A percentile compares a stretch with the other conserved stretches of the same genome.
phyloP scores from a whole-genome alignment of 2,888 invertebrate genomes.

The Drosophila nr. fundita region DNA sequence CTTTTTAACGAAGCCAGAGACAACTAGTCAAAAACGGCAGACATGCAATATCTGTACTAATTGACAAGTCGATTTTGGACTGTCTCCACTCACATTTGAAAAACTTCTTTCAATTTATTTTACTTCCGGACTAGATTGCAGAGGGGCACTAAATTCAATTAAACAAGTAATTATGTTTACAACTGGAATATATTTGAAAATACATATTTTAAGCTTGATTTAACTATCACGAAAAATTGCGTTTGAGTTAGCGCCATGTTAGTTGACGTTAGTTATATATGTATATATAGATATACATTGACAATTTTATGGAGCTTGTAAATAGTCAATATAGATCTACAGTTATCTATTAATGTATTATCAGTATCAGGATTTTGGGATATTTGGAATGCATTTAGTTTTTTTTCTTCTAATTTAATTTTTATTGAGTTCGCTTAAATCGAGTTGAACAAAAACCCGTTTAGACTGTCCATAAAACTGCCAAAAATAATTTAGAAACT shows the following conservation, averaged over 20 bases:
- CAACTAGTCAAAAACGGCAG: conserved; percentile 9
- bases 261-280: too few relatives aligned
- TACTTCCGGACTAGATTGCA: not conserved
- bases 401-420: too few relatives aligned
- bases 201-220: not conserved
- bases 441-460: too few relatives aligned
- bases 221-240: not conserved
- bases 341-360: not conserved
- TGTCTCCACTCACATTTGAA: not conserved
- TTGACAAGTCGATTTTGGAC: not conserved
- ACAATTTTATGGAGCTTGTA: not conserved
- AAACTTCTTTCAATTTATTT: conserved; percentile 3
- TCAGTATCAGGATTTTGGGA: not conserved
- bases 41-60: conserved; percentile 9
- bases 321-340: not conserved
- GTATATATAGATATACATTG: not conserved
- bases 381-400: too few relatives aligned
- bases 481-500: too few relatives aligned
- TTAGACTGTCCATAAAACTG: too few relatives aligned
- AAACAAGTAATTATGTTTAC: not conserved
- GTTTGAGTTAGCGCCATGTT: not conserved
- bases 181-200: not conserved
- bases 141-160: not conserved
- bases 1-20: not conserved
- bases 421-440: too few relatives aligned